These are phyloP conservation scores for Saccopteryx leptura DNA, from an alignment of 2,113 vertebrate genomes.

Conservation along the genomic window DNA sequence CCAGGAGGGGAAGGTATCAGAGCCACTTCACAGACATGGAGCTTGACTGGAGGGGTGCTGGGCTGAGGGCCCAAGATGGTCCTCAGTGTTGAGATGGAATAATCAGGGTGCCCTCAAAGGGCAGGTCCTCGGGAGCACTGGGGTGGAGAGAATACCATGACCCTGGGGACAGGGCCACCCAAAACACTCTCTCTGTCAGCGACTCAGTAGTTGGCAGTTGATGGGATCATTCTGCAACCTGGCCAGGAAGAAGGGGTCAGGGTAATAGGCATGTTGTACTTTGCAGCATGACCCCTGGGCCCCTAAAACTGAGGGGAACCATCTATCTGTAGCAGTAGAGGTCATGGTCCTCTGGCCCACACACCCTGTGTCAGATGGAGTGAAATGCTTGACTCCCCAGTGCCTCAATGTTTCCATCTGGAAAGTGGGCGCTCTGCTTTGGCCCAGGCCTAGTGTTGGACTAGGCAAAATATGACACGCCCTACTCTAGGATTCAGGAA, in stretches of 20 bases:
- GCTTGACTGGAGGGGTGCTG: neutral
- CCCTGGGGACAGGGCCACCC: neutral
- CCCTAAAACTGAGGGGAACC: neutral
- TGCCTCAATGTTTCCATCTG: neutral
- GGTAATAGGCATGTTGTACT: neutral
- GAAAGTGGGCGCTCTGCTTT: neutral
- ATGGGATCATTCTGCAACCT: neutral
- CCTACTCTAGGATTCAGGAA: neutral
- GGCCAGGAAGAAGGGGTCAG: neutral
- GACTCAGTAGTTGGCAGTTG: neutral
- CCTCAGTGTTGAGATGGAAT: neutral
- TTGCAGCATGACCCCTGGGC: neutral
- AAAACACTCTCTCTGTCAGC: neutral
- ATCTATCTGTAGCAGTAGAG: neutral
- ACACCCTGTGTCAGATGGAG: neutral
- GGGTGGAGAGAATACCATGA: neutral
- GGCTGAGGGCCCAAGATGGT: neutral
- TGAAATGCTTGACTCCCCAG: neutral
- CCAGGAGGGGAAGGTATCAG: neutral
- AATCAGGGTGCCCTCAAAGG: neutral
- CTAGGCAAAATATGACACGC: neutral
- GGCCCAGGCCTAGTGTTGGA: neutral
- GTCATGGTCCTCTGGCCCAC: neutral
- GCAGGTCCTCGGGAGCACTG: neutral
- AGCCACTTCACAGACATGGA: neutral